Percentiles rank a stretch among this genome's conserved stretches.
Evolutionary conservation across 2,113 vertebrate species (phyloP).

Genomic region (Mesembrinibis cayennensis): DNA sequence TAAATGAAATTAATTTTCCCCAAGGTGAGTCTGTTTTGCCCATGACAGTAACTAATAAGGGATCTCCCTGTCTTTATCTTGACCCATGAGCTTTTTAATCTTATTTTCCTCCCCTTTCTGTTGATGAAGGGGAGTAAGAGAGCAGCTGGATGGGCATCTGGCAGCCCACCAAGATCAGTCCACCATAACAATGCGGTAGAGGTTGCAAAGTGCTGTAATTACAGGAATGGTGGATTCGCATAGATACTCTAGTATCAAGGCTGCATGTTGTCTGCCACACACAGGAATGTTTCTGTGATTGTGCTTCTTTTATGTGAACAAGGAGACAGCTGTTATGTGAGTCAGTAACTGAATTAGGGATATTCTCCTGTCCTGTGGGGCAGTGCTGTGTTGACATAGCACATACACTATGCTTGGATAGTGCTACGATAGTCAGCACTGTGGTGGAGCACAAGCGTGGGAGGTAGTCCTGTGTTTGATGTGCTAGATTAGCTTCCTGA

Average conservation of each 20-base stretch:
- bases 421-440: not conserved
- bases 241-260: accelerated
- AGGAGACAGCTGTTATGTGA: not conserved
- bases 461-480: not conserved
- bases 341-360: not conserved
- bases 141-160: not conserved
- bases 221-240: not conserved
- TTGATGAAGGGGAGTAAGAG: not conserved
- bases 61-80: not conserved
- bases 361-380: not conserved
- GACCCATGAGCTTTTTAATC: accelerated
- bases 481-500: not conserved
- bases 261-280: not conserved
- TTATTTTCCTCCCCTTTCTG: not conserved
- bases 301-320: not conserved
- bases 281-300: not conserved
- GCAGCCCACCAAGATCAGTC: not conserved
- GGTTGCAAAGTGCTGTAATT: not conserved
- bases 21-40: not conserved
- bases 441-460: not conserved
- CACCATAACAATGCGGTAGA: accelerated
- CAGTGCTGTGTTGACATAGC: not conserved
- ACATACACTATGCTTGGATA: not conserved
- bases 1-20: not conserved
- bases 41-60: not conserved